These are phyloP conservation scores for Paramormyrops kingsleyae DNA, from an alignment of 2,113 vertebrate genomes.

Conservation along the genomic window DNA sequence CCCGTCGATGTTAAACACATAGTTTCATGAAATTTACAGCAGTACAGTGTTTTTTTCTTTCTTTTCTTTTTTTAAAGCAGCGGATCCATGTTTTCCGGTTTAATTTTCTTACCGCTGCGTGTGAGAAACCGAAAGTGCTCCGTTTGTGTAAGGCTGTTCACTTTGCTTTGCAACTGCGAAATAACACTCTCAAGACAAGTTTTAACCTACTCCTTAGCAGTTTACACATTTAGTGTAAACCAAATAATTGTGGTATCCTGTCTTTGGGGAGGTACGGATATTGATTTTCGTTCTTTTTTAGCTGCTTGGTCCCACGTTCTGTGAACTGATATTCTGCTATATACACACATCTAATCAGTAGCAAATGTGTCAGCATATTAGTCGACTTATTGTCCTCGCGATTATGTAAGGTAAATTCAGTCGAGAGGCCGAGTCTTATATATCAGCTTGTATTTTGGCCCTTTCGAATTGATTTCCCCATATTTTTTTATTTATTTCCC, in stretches of 20 bases:
- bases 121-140: slow-evolving; percentile 5
- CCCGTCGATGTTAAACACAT: not conserved
- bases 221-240: not conserved
- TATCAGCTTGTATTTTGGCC: not conserved
- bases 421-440: slow-evolving; percentile 13
- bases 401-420: slow-evolving; percentile 12
- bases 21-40: slow-evolving; percentile 2
- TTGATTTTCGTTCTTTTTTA: not conserved
- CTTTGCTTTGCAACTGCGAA: not conserved
- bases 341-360: slow-evolving; percentile 38
- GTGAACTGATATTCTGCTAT: slow-evolving; percentile 45
- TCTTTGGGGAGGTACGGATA: slow-evolving; percentile 31
- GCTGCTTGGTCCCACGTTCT: slow-evolving; percentile 46
- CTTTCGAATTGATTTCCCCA: not conserved
- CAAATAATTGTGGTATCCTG: slow-evolving; percentile 12
- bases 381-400: slow-evolving; percentile 25
- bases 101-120: not conserved
- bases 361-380: slow-evolving; percentile 17
- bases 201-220: not conserved
- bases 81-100: not conserved
- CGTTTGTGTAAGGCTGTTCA: not conserved
- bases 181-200: slow-evolving; percentile 10
- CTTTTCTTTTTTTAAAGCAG: not conserved
- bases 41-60: not conserved
- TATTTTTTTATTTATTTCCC: not conserved